A percentile compares a stretch with the other conserved stretches of the same genome.
Conservation (phyloP, 2,113 vertebrate species). For the Muscicapa adusta region DNA sequence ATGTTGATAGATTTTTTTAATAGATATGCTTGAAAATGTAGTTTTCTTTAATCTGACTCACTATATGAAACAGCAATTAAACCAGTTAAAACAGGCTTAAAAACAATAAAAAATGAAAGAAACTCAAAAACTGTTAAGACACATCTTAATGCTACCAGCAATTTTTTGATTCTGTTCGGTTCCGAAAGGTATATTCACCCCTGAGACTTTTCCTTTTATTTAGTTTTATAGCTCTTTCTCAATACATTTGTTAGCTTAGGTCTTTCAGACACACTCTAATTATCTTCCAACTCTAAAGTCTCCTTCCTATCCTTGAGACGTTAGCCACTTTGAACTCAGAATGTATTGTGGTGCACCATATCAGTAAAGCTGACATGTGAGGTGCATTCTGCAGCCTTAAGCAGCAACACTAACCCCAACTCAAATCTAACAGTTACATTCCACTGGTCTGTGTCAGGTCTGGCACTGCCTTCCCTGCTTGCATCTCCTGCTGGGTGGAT, state of each 20-base stretch:
- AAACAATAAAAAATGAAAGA: not conserved
- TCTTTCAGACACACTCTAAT: not conserved
- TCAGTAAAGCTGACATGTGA: not conserved
- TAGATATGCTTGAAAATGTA: not conserved
- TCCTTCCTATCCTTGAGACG: not conserved
- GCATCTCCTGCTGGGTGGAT: not conserved
- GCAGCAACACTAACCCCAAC: not conserved
- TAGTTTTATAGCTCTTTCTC: not conserved
- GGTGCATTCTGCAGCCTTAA: not conserved
- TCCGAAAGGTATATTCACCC: not conserved
- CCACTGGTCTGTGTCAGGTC: not conserved
- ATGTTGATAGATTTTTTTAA: not conserved
- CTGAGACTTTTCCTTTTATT: not conserved
- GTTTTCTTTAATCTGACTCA: not conserved
- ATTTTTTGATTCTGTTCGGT: not conserved
- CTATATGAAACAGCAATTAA: slow-evolving; percentile 12
- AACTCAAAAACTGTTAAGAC: not conserved
- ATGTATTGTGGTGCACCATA: not conserved
- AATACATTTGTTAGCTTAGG: not conserved
- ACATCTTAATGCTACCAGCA: not conserved
- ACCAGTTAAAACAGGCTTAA: not conserved
- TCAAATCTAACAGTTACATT: not conserved
- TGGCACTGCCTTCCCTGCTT: not conserved
- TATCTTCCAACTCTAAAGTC: not conserved
- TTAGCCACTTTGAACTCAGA: not conserved